Conservation (phyloP, 2,113 vertebrate genomes). For the Dissostichus mawsoni region DNA sequence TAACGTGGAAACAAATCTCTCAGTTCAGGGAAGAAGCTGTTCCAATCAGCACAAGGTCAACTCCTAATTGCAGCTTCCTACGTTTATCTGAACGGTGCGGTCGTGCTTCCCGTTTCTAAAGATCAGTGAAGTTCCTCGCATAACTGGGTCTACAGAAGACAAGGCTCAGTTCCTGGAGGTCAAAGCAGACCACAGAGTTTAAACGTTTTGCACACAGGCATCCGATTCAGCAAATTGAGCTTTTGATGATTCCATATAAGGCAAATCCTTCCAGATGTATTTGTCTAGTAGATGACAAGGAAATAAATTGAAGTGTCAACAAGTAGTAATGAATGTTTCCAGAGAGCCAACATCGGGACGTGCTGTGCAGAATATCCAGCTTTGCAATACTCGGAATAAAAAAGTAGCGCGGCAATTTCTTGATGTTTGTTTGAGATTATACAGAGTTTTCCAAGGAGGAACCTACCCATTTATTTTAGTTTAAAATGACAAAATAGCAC, state of each 20-base stretch:
- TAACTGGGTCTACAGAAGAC: neutral
- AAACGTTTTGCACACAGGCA: conserved; percentile 25
- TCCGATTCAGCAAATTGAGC: neutral
- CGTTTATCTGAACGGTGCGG: neutral
- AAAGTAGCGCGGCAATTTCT: conserved; percentile 24
- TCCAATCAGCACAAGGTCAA: conserved; percentile 47
- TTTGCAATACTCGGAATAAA: conserved; percentile 34
- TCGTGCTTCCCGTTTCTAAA: neutral
- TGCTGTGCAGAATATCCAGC: conserved; percentile 30
- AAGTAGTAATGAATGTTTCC: conserved; percentile 50
- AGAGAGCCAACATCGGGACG: conserved; percentile 45
- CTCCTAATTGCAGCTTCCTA: conserved; percentile 36
- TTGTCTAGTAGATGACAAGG: conserved; percentile 58
- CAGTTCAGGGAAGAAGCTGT: conserved; percentile 20
- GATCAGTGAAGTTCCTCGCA: neutral
- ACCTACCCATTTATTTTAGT: conserved; percentile 6
- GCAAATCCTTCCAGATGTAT: conserved; percentile 30
- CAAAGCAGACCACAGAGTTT: neutral
- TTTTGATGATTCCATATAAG: conserved; percentile 27
- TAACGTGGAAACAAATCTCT: conserved; percentile 54
- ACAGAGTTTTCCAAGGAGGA: conserved; percentile 35
- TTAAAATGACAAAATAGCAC: conserved; percentile 15
- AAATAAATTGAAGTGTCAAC: conserved; percentile 73
- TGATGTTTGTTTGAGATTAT: conserved; percentile 50
- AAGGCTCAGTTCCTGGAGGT: neutral